Base-by-base conservation (phyloP, 2,797 vertebrate species). In the Eulemur albifrons region DNA sequence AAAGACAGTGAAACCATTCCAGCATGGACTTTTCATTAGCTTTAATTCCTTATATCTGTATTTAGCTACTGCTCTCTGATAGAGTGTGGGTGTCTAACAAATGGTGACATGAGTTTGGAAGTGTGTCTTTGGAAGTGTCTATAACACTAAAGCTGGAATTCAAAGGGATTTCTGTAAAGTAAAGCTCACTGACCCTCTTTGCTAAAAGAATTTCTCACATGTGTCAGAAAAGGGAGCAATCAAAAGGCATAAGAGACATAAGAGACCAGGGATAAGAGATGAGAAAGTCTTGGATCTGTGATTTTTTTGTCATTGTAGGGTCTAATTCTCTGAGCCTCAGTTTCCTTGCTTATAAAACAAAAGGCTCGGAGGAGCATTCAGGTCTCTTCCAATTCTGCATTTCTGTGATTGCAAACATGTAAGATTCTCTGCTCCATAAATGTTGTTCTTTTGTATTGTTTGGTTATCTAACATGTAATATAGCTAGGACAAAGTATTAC, bases 1-100 rank as follows among this genome's bases (percentile, higher is more conserved):
- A 97, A 97, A 97, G 83, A 82, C 61, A 95, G 54, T 83, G 85
- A 82, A 90, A 77, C 85, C 35, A 76, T 65, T 84, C 52, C 27
- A 21, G 25, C 5, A 25, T 4, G 13, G 67, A 52, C 15, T 5
- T 95, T 10, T 70, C 52, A 75, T 35, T 73, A 38, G 32, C 13
- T 93, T 94, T 27, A 43, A 13, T 72, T 83, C 21, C 32, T 81
- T 70, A 54, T 32, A 84, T 48, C 14, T 72, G 38, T 69, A 40
- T 59, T 69, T 85, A 81, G 59, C 43, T 14, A 50, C 18, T 25
- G 10, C 12, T 92, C 25, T 73, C 14, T 38, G n/a, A 72, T 9
- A 73, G 0, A 86, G 43, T 23, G 7, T 80, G 25, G 23, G 23
- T 75, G 67, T 48, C 25, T 82, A 85, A 67, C 45, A 80, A 75